Percentiles rank a stretch among this genome's conserved stretches.
Conservation (phyloP, 2,888 invertebrate species). For the Pristionchus mayeri region DNA sequence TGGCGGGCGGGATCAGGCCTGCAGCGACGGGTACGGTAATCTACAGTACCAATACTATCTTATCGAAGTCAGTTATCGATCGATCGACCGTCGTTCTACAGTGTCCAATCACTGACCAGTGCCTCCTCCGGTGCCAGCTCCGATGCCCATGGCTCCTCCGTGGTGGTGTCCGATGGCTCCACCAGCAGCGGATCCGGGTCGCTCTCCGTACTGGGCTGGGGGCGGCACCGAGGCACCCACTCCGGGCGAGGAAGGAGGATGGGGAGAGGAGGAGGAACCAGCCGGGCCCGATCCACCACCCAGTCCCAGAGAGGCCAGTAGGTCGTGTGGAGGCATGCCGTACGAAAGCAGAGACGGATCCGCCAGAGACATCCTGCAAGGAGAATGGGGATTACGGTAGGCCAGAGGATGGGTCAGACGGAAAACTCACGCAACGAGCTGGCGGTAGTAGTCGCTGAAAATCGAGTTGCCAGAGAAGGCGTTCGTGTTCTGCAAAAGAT, state of each 20-base stretch:
- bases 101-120: background rate
- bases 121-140: constrained; percentile 10
- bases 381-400: constrained; percentile 9
- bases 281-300: background rate
- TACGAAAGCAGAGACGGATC: constrained; percentile 40
- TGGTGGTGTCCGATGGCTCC: background rate
- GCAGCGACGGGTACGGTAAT: background rate
- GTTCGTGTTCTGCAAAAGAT: constrained; percentile 40
- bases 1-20: constrained; percentile 45
- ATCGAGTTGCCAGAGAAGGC: constrained; percentile 26
- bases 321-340: constrained; percentile 11
- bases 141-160: constrained; percentile 7
- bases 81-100: no score
- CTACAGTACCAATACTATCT: no score
- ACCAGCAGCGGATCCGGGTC: background rate
- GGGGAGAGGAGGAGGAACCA: background rate
- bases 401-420: background rate
- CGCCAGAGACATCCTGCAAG: constrained; percentile 37
- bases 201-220: background rate
- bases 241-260: background rate
- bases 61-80: no score
- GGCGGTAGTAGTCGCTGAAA: constrained; percentile 41
- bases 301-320: background rate
- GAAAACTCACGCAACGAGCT: constrained; percentile 35
- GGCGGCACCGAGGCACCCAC: background rate